phyloP scores from a whole-genome alignment of 2,888 invertebrate genomes.

The Antitype chi region DNA sequence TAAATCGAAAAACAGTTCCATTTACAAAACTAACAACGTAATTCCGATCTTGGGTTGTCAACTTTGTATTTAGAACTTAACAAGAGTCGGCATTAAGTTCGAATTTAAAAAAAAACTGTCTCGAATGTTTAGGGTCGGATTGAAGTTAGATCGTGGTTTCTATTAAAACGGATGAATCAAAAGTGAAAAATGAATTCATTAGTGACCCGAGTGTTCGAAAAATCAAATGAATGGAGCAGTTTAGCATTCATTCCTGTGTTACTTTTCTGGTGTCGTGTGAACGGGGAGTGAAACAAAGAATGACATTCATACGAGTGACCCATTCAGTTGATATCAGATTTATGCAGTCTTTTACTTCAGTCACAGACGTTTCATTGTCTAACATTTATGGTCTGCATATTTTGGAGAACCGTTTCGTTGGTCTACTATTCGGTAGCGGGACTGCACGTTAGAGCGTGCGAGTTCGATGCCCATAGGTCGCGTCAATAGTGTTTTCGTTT shows the following conservation, averaged over 20 bases:
- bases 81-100: too few species aligned
- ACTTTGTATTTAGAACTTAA: too few species aligned
- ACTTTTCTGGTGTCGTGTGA: not conserved
- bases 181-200: too few species aligned
- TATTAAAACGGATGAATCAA: too few species aligned
- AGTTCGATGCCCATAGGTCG: not conserved
- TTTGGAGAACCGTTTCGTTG: not conserved
- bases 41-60: too few species aligned
- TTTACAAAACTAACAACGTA: too few species aligned
- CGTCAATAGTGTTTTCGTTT: not conserved
- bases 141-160: too few species aligned
- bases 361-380: not conserved
- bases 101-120: too few species aligned
- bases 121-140: too few species aligned
- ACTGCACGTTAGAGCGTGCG: not conserved
- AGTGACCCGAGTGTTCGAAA: not conserved
- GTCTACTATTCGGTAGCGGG: not conserved
- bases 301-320: not conserved
- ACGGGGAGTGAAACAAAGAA: not conserved
- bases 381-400: not conserved
- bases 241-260: not conserved
- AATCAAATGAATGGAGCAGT: not conserved
- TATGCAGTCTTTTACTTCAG: not conserved
- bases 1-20: too few species aligned
- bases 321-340: not conserved